Evolutionary conservation across 2,797 vertebrate genomes (phyloP), one percentile per base, ranked within the genome.

Genomic region (Enteromius anoplus): DNA sequence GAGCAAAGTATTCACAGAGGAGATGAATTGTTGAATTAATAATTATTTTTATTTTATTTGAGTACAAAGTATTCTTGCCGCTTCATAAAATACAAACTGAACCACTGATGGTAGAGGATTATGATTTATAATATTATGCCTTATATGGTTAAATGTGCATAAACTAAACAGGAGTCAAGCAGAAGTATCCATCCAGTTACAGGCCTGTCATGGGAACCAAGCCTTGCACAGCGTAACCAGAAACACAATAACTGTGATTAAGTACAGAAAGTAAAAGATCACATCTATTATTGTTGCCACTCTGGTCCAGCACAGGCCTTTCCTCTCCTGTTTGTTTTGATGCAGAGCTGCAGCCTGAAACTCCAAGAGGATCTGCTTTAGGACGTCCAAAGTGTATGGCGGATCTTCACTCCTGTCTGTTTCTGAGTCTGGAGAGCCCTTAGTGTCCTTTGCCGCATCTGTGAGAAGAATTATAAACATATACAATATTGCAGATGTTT

Each of bases 211-310:
- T 8, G 10, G 9, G 11, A 65, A 66, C 81, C 85, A 86, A 62
- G 42, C 42, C 2, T 32, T 45, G 14, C 0, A 83, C 17, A 86
- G 45, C 0, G 4, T 34, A 2, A 21, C 1, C 65, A 95, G 83
- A 85, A 94, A 94, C 29, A 92, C 79, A 0, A 21, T 75, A 64
- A 91, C 88, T 0, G 81, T 49, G 77, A 45, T 45, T 34, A 92
- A 0, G 37, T 94, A 94, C 81, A 92, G 86, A 26, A 82, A 17
- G 26, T 91, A 90, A 85, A 92, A 95, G 2, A 1, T 85, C 37
- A 4, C 83, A 88, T 94, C 91, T 87, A 93, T 89, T 32, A 71
- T 88, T 14, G 15, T 10, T 15, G 92, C 91, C 66, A 89, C 10
- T 82, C 55, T 55, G 68, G 81, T 87, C 92, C 88, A 91, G 53